Evolutionary conservation across 2,888 invertebrate species (phyloP), one percentile per base, ranked within the genome.

Genomic region (Scelioninae gen. 2): DNA sequence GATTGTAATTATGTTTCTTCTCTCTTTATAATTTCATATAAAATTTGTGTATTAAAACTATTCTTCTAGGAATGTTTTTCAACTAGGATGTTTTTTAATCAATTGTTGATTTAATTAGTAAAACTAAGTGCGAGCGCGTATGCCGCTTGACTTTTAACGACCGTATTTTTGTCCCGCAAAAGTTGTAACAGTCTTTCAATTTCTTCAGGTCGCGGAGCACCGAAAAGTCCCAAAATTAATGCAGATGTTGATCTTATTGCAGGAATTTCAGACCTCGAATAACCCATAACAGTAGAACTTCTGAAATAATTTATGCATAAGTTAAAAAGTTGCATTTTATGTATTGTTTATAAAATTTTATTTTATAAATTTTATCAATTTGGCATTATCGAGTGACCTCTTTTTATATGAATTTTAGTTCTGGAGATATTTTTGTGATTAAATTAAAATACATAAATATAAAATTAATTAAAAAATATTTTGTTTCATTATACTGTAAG

Each of bases 141-240:
- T 10, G 84, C 84, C 1, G 85, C 84, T 0, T 83, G 81, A 37
- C 79, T 77, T 75, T 82, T 81, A 1, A 85, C 84, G 33, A 77
- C 63, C 25, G 74, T 79, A 35, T 84, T 82, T 35, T 77, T 76
- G 61, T 85, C 84, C 1, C 79, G 80, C 37, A 85, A 69, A n/a
- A 85, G 69, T 53, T 85, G 85, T 7, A 84, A 74, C 73, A 85
- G 76, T 53, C 84, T 78, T 60, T 84, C 84, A 15, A 84, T 75
- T 25, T 84, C 83, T 25, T 84, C 83, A 1, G 84, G 80, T 25
- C 81, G 77, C 0, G 84, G 83, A 2, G 77, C 74, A 9, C 82
- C 82, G 28, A 82, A 83, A 9, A 83, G 71, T 10, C 85, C 85
- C 39, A 85, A 77, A 68, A 85, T 81, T 11, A 84, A 48, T 0